Percentiles rank a stretch among this genome's conserved stretches.
phyloP scores from a whole-genome alignment of 2,888 invertebrate genomes.

The Merodon equestris region DNA sequence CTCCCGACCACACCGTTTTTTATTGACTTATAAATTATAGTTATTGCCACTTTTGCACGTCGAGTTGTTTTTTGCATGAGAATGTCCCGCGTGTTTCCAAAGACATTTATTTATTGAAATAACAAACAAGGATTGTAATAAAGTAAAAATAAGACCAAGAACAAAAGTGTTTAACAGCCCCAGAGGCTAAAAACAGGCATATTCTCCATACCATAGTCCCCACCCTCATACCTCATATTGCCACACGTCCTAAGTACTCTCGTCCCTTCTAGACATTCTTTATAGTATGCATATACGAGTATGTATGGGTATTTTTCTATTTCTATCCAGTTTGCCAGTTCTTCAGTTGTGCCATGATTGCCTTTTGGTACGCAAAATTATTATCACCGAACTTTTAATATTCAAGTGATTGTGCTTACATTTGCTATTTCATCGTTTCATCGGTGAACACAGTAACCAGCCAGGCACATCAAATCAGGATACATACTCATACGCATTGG shows the following conservation, averaged over 20 bases:
- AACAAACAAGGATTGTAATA: slow-evolving; percentile 58
- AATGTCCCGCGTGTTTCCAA: slow-evolving; percentile 40
- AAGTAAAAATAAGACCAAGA: slow-evolving; percentile 40
- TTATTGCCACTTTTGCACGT: slow-evolving; percentile 64
- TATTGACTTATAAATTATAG: slow-evolving; percentile 64
- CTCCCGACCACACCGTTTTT: slow-evolving; percentile 31
- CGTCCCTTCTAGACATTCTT: too few relatives aligned
- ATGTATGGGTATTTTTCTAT: slow-evolving; percentile 37
- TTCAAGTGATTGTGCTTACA: slow-evolving; percentile 64
- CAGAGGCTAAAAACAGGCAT: not conserved
- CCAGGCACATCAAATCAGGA: slow-evolving; percentile 31
- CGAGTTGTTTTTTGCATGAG: slow-evolving; percentile 63
- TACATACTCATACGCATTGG: slow-evolving; percentile 16
- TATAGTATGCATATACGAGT: slow-evolving; percentile 30
- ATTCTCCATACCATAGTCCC: not conserved
- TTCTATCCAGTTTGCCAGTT: slow-evolving; percentile 41
- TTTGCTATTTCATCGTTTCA: slow-evolving; percentile 64
- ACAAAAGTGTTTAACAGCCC: slow-evolving; percentile 19
- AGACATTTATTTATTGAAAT: slow-evolving; percentile 58
- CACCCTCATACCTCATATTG: not conserved
- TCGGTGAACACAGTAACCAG: slow-evolving; percentile 44
- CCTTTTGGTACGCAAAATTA: slow-evolving; percentile 58
- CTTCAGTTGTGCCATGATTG: slow-evolving; percentile 15
- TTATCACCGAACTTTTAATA: slow-evolving; percentile 59
- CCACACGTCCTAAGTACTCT: too few relatives aligned